Evolutionary conservation across 92 coral and sea anemone genomes (phyloP).

Genomic region (Siderastrea radians): DNA sequence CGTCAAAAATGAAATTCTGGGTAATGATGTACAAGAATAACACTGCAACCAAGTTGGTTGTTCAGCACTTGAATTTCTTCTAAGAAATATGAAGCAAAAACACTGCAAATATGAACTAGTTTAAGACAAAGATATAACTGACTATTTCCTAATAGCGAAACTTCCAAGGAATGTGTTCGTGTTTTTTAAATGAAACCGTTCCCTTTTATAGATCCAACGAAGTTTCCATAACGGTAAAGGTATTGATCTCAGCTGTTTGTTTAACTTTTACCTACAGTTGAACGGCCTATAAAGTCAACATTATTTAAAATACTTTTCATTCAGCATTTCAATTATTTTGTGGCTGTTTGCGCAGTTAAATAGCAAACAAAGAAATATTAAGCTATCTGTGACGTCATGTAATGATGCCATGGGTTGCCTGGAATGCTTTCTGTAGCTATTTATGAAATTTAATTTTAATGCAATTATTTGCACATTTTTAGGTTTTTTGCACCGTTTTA

Average conservation of each 20-base stretch:
- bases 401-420: not conserved
- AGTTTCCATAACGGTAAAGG: not conserved
- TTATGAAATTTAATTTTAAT: not conserved
- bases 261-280: not conserved
- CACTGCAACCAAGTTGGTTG: constrained; percentile 47
- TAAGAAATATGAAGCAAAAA: no score
- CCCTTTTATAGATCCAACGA: not conserved
- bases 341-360: not conserved
- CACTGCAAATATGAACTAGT: no score
- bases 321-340: not conserved
- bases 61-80: no score
- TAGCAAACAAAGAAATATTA: not conserved
- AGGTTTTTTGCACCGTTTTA: no score
- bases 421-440: not conserved
- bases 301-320: not conserved
- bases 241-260: not conserved
- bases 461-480: not conserved
- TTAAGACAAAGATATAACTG: no score
- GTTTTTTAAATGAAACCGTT: not conserved
- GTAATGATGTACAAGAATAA: constrained; percentile 77
- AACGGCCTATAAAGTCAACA: not conserved
- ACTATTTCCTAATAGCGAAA: no score
- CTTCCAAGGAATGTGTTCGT: not conserved
- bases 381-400: not conserved
- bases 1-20: constrained; percentile 25